Percentiles rank a stretch among this genome's conserved stretches.
These are phyloP conservation scores for Pristionchus maxplancki DNA, from an alignment of 2,888 invertebrate genomes.

Conservation along the genomic window DNA sequence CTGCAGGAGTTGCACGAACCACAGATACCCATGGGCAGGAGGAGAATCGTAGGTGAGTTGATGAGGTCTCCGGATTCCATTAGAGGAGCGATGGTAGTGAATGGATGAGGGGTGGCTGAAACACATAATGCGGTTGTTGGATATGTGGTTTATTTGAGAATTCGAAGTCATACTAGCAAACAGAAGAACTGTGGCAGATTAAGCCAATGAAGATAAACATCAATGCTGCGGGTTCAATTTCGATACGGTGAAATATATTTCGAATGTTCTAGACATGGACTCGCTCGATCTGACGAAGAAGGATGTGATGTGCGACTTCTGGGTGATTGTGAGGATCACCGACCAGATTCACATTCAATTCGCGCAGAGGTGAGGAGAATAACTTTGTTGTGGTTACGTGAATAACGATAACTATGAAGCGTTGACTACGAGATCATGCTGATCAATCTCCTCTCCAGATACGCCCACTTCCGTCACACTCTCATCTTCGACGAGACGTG, in stretches of 20 bases:
- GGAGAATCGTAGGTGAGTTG: constrained; percentile 32
- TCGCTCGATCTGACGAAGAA: constrained; percentile 42
- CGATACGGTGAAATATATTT: not conserved
- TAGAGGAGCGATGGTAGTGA: not conserved
- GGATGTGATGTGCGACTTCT: constrained; percentile 66
- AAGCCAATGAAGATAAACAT: too few relatives aligned
- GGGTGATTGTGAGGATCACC: constrained; percentile 69
- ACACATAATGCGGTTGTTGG: too few relatives aligned
- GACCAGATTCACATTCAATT: constrained; percentile 58
- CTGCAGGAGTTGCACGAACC: constrained; percentile 34
- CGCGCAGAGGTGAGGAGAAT: constrained; percentile 55
- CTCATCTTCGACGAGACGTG: constrained; percentile 46
- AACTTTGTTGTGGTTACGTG: too few relatives aligned
- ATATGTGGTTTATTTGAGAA: too few relatives aligned
- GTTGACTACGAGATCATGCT: not conserved
- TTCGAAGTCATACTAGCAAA: too few relatives aligned
- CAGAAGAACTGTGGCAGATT: too few relatives aligned
- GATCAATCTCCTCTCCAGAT: not conserved
- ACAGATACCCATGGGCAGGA: not conserved
- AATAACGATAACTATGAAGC: not conserved
- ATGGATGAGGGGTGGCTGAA: not conserved
- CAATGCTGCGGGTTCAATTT: too few relatives aligned
- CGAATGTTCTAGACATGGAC: constrained; percentile 36
- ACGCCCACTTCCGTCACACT: constrained; percentile 48
- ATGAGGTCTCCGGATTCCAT: too few relatives aligned